Percentiles rank a stretch among this genome's conserved stretches.
phyloP scores from a whole-genome alignment of 2,113 vertebrate genomes.

The Cranoglanis bouderius region DNA sequence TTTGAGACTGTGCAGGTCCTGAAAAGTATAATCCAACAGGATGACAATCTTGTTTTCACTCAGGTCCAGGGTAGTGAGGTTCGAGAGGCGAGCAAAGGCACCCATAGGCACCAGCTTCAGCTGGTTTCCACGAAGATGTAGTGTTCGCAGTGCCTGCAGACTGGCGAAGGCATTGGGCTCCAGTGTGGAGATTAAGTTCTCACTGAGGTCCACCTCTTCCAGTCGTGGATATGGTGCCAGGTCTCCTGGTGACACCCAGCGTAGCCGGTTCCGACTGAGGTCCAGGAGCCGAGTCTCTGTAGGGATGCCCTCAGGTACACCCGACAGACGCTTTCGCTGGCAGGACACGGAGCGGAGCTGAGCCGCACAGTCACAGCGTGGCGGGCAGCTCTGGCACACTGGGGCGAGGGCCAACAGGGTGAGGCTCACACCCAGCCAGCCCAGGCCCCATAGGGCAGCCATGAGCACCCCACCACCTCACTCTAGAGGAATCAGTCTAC shows the following conservation, averaged over 20 bases:
- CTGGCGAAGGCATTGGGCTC: conserved; percentile 91
- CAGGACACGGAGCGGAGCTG: conserved; percentile 85
- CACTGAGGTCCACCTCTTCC: conserved; percentile 94
- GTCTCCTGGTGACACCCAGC: conserved; percentile 88
- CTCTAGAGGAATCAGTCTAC: conserved; percentile 74
- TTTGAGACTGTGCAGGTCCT: conserved; percentile 86
- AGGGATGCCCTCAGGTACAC: conserved; percentile 93
- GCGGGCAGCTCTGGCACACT: conserved; percentile 76
- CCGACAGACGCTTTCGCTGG: conserved; percentile 83
- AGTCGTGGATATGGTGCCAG: conserved; percentile 83
- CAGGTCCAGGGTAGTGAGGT: conserved; percentile 91
- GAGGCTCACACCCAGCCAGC: conserved; percentile 59
- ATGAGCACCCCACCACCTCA: conserved; percentile 75
- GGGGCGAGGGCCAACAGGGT: conserved; percentile 64
- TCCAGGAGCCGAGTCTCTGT: conserved; percentile 89
- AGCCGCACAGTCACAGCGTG: conserved; percentile 88
- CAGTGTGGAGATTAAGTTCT: conserved; percentile 89
- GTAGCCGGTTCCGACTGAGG: conserved; percentile 92
- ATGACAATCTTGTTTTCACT: conserved; percentile 97
- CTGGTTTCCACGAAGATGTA: conserved; percentile 89
- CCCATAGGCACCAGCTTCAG: conserved; percentile 91
- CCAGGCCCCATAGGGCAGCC: conserved; percentile 66
- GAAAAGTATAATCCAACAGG: conserved; percentile 92
- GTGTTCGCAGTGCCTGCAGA: conserved; percentile 82
- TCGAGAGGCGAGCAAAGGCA: conserved; percentile 86